Conservation (phyloP, 2,888 invertebrate species). For the Ophion ellenae region DNA sequence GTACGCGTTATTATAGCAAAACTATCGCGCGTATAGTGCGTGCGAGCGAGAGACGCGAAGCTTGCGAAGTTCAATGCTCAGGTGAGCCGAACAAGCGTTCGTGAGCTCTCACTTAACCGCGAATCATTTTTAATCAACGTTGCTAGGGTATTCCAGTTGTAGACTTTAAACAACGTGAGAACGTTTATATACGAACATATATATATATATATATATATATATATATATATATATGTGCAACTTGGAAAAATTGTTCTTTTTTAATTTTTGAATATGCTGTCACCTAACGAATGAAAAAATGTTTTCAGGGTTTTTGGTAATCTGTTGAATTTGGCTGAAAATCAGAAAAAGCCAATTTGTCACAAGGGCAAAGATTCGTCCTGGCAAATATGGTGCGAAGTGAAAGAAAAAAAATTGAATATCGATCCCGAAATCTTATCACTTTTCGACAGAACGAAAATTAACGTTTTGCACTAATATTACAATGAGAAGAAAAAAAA, state of each 20-base stretch:
- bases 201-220: constrained; percentile 1
- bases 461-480: too few species aligned
- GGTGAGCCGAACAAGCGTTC: constrained; percentile 71
- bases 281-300: too few species aligned
- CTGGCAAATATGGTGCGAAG: background rate
- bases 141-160: constrained; percentile 21
- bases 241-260: too few species aligned
- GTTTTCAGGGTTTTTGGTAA: too few species aligned
- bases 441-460: too few species aligned
- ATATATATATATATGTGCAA: constrained; percentile 34
- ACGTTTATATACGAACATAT: background rate
- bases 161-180: constrained; percentile 6
- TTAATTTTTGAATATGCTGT: too few species aligned
- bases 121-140: constrained; percentile 19
- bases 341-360: background rate
- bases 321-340: background rate
- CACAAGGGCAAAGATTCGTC: background rate
- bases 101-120: constrained; percentile 8
- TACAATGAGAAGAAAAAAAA: too few species aligned
- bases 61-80: constrained; percentile 73
- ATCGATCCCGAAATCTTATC: too few species aligned
- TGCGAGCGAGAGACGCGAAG: constrained; percentile 50
- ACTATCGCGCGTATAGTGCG: background rate
- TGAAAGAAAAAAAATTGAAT: too few species aligned
- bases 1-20: too few species aligned